Conservation (phyloP, 2,113 vertebrate species). For the Leuciscus idus region DNA sequence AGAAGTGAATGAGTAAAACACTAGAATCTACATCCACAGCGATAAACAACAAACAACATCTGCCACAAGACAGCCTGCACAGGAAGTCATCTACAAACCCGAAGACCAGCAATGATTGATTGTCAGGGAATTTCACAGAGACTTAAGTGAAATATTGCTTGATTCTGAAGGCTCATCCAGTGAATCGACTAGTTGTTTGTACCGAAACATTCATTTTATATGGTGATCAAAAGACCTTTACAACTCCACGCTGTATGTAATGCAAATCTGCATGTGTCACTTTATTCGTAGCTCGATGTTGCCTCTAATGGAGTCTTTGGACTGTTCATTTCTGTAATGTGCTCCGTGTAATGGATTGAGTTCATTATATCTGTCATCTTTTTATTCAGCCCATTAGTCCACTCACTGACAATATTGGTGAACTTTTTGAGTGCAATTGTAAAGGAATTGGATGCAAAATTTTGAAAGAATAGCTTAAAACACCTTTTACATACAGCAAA, state of each 20-base stretch:
- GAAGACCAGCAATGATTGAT: constrained; percentile 18
- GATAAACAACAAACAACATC: neutral
- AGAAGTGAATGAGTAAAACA: neutral
- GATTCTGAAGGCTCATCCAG: neutral
- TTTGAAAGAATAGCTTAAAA: neutral
- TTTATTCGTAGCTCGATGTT: constrained; percentile 8
- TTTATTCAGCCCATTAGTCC: constrained; percentile 1
- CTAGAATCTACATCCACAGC: neutral
- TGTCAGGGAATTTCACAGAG: neutral
- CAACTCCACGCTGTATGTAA: neutral
- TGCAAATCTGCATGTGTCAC: constrained; percentile 30
- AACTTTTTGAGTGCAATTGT: neutral
- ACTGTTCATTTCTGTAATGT: neutral
- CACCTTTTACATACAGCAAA: neutral
- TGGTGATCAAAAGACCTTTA: neutral
- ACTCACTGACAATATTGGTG: neutral
- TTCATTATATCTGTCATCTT: neutral
- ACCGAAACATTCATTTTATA: neutral
- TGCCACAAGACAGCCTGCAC: neutral
- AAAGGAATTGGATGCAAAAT: neutral
- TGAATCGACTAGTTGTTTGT: neutral
- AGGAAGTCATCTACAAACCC: neutral
- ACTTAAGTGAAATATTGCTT: neutral
- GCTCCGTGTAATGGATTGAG: neutral
- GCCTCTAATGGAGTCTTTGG: neutral